These are phyloP conservation scores for Pangasius djambal DNA, from an alignment of 2,797 vertebrate species.

Conservation along the genomic window DNA sequence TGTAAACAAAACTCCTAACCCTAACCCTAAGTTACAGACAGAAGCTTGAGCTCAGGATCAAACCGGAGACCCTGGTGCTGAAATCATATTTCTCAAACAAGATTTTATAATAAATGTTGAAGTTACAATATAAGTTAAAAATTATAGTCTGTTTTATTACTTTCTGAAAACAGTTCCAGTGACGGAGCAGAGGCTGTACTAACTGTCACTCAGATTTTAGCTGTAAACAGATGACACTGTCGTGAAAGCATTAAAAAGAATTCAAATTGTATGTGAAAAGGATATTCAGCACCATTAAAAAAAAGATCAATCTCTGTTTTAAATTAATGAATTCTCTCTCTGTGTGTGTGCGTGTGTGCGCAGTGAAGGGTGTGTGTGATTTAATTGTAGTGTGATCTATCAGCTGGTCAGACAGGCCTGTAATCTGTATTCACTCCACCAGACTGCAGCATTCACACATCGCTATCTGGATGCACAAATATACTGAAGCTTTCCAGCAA, in stretches of 20 bases:
- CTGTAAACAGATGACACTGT: background rate
- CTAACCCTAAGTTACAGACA: too few species aligned
- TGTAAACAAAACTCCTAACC: background rate
- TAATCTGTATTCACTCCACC: conserved; percentile 62
- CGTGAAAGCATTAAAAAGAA: background rate
- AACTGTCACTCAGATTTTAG: background rate
- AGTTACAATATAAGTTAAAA: background rate
- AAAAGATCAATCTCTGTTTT: background rate
- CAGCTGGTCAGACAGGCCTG: conserved; percentile 69
- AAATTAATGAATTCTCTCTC: background rate
- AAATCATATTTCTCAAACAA: background rate
- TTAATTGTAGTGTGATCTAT: conserved; percentile 72
- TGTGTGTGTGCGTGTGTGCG: conserved; percentile 13
- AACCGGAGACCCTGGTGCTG: background rate
- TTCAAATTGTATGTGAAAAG: background rate
- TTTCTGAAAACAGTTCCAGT: background rate
- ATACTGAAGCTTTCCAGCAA: background rate
- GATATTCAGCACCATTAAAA: background rate
- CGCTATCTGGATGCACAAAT: background rate
- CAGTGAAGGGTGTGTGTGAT: conserved; percentile 59
- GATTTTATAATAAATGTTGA: background rate
- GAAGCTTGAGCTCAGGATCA: background rate
- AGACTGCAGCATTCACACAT: conserved; percentile 57
- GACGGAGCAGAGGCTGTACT: background rate
- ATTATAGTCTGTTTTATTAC: background rate